Evolutionary conservation across 2,888 invertebrate genomes (phyloP).

Genomic region (Masnerella sp.): DNA sequence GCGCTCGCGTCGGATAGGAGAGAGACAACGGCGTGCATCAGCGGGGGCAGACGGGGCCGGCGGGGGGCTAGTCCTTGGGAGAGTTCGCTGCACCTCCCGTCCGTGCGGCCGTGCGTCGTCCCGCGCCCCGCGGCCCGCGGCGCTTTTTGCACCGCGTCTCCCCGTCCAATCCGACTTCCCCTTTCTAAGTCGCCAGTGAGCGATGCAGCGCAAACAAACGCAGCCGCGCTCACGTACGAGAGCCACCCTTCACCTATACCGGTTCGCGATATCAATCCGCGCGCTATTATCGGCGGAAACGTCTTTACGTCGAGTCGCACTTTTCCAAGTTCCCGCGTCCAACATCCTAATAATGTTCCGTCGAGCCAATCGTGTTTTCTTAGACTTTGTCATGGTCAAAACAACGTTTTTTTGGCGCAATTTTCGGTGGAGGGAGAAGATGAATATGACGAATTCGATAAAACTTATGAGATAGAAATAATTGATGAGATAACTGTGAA

Average conservation of each 20-base stretch:
- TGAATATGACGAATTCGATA: too few relatives aligned
- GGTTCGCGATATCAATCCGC: conserved; percentile 58
- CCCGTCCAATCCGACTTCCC: conserved; percentile 70
- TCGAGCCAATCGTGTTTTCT: too few relatives aligned
- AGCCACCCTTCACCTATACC: conserved; percentile 40
- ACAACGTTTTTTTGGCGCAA: too few relatives aligned
- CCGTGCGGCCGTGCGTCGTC: conserved; percentile 70
- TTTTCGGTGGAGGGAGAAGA: too few relatives aligned
- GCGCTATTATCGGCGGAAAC: conserved; percentile 58
- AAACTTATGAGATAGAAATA: too few relatives aligned
- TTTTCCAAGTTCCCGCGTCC: too few relatives aligned
- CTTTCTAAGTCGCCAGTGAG: conserved; percentile 69
- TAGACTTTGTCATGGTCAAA: too few relatives aligned
- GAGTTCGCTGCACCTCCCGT: conserved; percentile 78
- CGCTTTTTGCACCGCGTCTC: conserved; percentile 54
- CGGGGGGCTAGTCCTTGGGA: conserved; percentile 74
- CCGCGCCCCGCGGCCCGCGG: conserved; percentile 61
- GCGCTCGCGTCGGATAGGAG: conserved; percentile 51
- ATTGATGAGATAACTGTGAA: too few relatives aligned
- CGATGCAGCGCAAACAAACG: conserved; percentile 64
- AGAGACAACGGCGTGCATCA: conserved; percentile 47
- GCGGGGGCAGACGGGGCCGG: conserved; percentile 39
- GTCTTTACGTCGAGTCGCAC: too few relatives aligned
- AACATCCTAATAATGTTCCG: too few relatives aligned
- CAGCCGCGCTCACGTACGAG: conserved; percentile 30